Evolutionary conservation across 1,140 invertebrate genomes (phyloP).

Genomic region (Macrotrachela quadricornifera): DNA sequence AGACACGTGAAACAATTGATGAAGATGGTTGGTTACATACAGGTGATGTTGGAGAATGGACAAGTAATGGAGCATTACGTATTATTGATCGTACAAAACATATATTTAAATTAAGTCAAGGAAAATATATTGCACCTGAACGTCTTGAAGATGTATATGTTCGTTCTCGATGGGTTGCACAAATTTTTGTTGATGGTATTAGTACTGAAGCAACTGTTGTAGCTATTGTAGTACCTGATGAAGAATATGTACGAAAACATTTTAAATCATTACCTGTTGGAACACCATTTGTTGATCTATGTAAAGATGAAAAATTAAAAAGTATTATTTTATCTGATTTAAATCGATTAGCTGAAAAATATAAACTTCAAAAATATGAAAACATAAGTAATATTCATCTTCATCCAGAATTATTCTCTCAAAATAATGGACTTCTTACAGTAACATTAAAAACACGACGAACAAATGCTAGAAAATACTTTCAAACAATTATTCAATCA

Average conservation of each 20-base stretch:
- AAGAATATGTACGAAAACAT: no score
- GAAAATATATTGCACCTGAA: conserved; percentile 93
- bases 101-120: conserved; percentile 24
- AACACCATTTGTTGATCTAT: no score
- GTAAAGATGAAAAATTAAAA: conserved; percentile 42
- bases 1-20: neutral
- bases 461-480: neutral
- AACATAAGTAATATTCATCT: conserved; percentile 88
- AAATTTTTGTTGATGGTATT: conserved; percentile 78
- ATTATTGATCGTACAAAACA: no score
- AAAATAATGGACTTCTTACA: conserved; percentile 84
- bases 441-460: conserved; percentile 85
- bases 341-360: conserved; percentile 57
- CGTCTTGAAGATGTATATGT: conserved; percentile 94
- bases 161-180: conserved; percentile 67
- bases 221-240: conserved; percentile 8
- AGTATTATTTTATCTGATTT: conserved; percentile 70
- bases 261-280: no score
- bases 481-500: no score
- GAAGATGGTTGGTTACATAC: conserved; percentile 1
- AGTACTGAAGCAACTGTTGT: conserved; percentile 1
- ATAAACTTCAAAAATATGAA: conserved; percentile 78
- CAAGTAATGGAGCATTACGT: no score
- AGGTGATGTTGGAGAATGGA: neutral
- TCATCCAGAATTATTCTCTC: conserved; percentile 72